These are phyloP conservation scores for Oeneis ivallda DNA, from an alignment of 2,888 invertebrate genomes.

Conservation along the genomic window DNA sequence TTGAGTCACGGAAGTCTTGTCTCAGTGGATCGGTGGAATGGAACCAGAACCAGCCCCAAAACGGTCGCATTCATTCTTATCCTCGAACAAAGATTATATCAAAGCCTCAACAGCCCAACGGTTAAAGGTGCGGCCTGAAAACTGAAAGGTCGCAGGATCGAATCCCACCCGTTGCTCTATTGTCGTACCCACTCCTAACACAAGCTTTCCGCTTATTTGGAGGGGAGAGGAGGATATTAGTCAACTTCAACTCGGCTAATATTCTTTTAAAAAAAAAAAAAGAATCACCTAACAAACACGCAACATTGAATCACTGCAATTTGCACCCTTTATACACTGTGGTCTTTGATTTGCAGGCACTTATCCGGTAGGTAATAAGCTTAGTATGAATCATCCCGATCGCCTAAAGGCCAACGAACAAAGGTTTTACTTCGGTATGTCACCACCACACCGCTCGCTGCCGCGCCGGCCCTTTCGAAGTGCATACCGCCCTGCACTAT, in stretches of 20 bases:
- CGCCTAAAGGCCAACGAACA: slow-evolving; percentile 14
- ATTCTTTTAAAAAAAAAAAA: too few relatives aligned
- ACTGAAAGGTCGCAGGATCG: too few relatives aligned
- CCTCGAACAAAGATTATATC: background rate
- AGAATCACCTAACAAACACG: too few relatives aligned
- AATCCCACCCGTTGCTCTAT: too few relatives aligned
- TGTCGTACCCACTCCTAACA: too few relatives aligned
- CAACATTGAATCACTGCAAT: background rate
- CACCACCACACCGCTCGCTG: background rate
- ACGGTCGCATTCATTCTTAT: background rate
- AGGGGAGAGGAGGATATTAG: too few relatives aligned
- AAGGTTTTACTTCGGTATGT: slow-evolving; percentile 24
- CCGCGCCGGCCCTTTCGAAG: slow-evolving; percentile 2
- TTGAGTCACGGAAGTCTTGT: background rate
- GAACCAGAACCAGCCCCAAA: background rate
- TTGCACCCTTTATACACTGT: background rate
- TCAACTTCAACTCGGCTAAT: too few relatives aligned
- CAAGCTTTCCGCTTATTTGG: too few relatives aligned
- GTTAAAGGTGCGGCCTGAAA: too few relatives aligned
- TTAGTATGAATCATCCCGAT: slow-evolving; percentile 16
- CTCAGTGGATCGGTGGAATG: background rate
- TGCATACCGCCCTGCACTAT: background rate
- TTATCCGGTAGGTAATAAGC: too few relatives aligned
- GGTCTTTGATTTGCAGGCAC: too few relatives aligned
- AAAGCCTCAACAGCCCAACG: too few relatives aligned